phyloP scores from a whole-genome alignment of 2,888 invertebrate genomes.

The Sesamia inferens region DNA sequence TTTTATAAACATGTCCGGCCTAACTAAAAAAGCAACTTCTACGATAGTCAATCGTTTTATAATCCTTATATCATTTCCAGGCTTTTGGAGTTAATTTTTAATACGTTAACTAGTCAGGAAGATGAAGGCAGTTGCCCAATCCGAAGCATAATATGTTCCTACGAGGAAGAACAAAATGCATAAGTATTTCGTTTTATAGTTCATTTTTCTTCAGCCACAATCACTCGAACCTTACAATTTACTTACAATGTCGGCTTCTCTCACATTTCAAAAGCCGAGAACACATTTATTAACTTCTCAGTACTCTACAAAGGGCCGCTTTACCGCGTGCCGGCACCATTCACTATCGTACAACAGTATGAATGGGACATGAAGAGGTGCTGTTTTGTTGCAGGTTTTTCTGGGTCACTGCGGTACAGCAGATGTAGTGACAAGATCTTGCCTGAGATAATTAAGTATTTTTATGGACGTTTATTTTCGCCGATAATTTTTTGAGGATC shows the following conservation, averaged over 20 bases:
- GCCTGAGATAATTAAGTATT: not conserved
- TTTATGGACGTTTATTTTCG: not conserved
- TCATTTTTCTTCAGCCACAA: not conserved
- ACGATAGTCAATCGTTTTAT: too few relatives aligned
- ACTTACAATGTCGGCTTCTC: not conserved
- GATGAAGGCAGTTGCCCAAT: not conserved
- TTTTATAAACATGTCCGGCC: too few relatives aligned
- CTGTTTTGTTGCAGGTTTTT: conserved; percentile 37
- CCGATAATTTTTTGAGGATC: not conserved
- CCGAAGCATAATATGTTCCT: not conserved
- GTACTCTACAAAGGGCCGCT: conserved; percentile 22
- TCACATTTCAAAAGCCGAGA: conserved; percentile 3
- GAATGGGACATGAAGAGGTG: conserved; percentile 16
- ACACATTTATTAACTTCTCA: conserved; percentile 18
- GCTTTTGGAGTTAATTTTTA: not conserved
- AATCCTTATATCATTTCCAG: not conserved
- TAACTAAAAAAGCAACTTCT: too few relatives aligned
- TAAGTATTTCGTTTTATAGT: not conserved
- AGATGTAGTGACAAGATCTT: conserved; percentile 34
- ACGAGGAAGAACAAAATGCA: not conserved
- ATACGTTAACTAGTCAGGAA: not conserved
- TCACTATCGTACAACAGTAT: conserved; percentile 34
- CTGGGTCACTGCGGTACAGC: conserved; percentile 36
- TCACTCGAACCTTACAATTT: conserved; percentile 6
- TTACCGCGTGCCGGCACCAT: conserved; percentile 24